A percentile compares a stretch with the other conserved stretches of the same genome.
Conservation (phyloP, 2,113 vertebrate genomes). For the Poeciliopsis prolifica region DNA sequence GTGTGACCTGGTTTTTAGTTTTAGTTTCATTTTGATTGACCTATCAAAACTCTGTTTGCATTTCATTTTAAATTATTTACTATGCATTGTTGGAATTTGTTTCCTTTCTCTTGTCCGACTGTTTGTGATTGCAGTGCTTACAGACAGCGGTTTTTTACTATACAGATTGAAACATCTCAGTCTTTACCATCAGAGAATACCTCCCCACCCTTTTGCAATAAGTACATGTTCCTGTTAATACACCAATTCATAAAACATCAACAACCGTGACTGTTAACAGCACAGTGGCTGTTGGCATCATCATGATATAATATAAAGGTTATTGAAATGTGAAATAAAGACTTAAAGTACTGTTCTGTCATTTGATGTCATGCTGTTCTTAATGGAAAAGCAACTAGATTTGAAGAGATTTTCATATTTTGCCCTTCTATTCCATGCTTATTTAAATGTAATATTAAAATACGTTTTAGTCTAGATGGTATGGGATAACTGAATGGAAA, state of each 20-base stretch:
- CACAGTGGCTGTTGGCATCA: constrained; percentile 35
- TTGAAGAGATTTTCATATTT: background rate
- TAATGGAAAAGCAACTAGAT: background rate
- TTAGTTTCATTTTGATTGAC: constrained; percentile 29
- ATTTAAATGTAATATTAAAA: background rate
- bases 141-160: background rate
- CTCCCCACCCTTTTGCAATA: constrained; percentile 50
- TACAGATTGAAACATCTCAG: background rate
- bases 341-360: background rate
- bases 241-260: constrained; percentile 3
- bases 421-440: background rate
- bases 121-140: constrained; percentile 49
- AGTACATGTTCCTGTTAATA: constrained; percentile 33
- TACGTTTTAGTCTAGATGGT: background rate
- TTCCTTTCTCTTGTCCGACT: constrained; percentile 30
- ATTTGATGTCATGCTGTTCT: background rate
- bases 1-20: constrained; percentile 24
- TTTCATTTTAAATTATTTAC: constrained; percentile 37
- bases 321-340: constrained; percentile 66
- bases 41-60: constrained; percentile 43
- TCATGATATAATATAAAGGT: constrained; percentile 21
- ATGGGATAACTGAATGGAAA: too few relatives aligned
- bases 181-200: constrained; percentile 22
- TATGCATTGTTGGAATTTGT: constrained; percentile 34
- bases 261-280: constrained; percentile 43